These are phyloP conservation scores for Agrenia bidenticulata DNA, from an alignment of 2,888 invertebrate genomes.

Conservation along the genomic window DNA sequence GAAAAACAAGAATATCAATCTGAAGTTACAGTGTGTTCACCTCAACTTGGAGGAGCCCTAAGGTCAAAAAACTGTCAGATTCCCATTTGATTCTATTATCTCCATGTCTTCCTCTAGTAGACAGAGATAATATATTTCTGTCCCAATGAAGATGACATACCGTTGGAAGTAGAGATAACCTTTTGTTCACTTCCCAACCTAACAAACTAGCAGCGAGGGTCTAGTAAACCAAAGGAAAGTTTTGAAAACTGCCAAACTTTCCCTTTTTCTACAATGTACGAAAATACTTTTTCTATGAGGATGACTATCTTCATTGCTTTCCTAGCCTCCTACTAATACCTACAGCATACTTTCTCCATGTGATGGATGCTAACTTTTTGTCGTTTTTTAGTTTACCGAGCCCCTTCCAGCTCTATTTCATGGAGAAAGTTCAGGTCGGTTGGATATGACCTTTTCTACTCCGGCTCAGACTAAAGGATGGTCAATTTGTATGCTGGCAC, in stretches of 20 bases:
- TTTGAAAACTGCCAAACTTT: constrained; percentile 18
- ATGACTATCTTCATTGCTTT: background rate
- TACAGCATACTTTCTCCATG: no score
- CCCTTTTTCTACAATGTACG: background rate
- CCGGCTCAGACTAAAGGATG: background rate
- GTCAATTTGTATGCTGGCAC: background rate
- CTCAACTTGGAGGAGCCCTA: no score
- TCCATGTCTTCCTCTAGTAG: no score
- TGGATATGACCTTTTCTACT: background rate
- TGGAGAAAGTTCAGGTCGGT: constrained; percentile 9
- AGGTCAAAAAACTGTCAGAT: no score
- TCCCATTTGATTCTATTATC: no score
- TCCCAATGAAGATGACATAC: constrained; percentile 4
- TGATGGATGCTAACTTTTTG: no score
- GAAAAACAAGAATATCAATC: no score
- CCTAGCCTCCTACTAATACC: background rate
- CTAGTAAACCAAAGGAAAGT: background rate
- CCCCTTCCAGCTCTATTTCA: constrained; percentile 5
- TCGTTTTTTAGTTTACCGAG: background rate
- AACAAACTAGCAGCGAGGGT: constrained; percentile 3
- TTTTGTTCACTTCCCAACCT: constrained; percentile 4
- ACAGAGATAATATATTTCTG: background rate
- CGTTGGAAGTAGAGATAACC: background rate
- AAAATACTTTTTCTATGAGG: background rate
- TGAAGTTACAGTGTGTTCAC: no score